Evolutionary conservation across 2,888 invertebrate species (phyloP).

Genomic region (Patella depressa): DNA sequence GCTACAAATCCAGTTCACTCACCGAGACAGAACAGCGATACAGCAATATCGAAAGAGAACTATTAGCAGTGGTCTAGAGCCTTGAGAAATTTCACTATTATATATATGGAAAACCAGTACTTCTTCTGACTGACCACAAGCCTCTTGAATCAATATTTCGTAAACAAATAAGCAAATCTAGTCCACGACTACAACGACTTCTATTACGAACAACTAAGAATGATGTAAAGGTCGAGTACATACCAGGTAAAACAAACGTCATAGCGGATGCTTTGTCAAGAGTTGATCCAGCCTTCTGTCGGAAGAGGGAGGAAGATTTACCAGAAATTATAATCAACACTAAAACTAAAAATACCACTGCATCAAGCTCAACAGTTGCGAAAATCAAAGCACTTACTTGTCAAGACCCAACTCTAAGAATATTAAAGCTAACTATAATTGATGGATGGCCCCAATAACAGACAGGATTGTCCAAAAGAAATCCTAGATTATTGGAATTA

Average conservation of each 20-base stretch:
- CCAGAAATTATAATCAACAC: not conserved
- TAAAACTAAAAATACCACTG: not conserved
- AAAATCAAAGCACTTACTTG: not conserved
- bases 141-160: conserved; percentile 32
- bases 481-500: conserved; percentile 5
- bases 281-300: not conserved
- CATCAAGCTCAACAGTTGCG: not conserved
- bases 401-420: conserved; percentile 16
- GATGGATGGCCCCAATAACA: conserved; percentile 12
- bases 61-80: conserved; percentile 33
- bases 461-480: not conserved
- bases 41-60: conserved; percentile 40
- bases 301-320: not conserved
- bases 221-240: conserved; percentile 26
- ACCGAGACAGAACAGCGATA: conserved; percentile 35
- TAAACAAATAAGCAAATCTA: conserved; percentile 21
- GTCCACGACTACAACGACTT: conserved; percentile 33
- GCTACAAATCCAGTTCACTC: conserved; percentile 38
- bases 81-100: conserved; percentile 32
- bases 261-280: not conserved
- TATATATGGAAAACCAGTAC: conserved; percentile 31
- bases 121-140: conserved; percentile 36
- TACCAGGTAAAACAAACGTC: conserved; percentile 24
- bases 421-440: not conserved
- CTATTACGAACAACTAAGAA: conserved; percentile 27